Base-by-base conservation (phyloP, 2,888 invertebrate species). In the Epirrhoe tristata region DNA sequence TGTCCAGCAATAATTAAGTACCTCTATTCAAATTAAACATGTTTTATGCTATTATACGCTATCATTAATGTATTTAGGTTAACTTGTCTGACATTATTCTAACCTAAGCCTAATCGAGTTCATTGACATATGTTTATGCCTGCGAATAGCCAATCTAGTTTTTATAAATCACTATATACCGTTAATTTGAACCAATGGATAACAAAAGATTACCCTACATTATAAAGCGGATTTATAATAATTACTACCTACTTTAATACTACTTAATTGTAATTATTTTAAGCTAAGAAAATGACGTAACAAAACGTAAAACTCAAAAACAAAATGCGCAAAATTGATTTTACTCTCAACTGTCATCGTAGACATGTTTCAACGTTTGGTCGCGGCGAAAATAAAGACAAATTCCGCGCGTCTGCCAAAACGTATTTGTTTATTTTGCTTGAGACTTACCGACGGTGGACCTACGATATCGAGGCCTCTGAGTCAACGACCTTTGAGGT, bases 361-460 rank as follows among this genome's bases (percentile, higher is more conserved):
- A 70, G 79, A 74, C 67, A 64, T 66, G 70, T 67, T 67, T 76
- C 77, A 75, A 79, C 73, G 77, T 77, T 77, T 77, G 74, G 73
- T 58, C 72, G 75, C 71, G 75, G 78, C 75, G 66, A 80, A 82
- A 83, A 86, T 86, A 85, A 86, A 87, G 75, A 70, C 73, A 69
- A 77, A 84, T 84, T 79, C 82, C 81, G 61, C 50, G 64, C 67
- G 66, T 51, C 68, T 74, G 74, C 74, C 74, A 72, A 72, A 74
- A 71, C 69, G 67, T 54, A 63, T 70, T 72, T 74, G 73, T 72
- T 72, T 72, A 70, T 70, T 68, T 74, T 68, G 59, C 66, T 67
- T 61, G 65, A 67, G 67, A 66, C n/a, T n/a, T n/a, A n/a, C n/a
- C n/a, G n/a, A n/a, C n/a, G n/a, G n/a, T n/a, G n/a, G 72, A 66